These are phyloP conservation scores for Teleogryllus oceanicus DNA, from an alignment of 2,888 invertebrate genomes.

Conservation along the genomic window DNA sequence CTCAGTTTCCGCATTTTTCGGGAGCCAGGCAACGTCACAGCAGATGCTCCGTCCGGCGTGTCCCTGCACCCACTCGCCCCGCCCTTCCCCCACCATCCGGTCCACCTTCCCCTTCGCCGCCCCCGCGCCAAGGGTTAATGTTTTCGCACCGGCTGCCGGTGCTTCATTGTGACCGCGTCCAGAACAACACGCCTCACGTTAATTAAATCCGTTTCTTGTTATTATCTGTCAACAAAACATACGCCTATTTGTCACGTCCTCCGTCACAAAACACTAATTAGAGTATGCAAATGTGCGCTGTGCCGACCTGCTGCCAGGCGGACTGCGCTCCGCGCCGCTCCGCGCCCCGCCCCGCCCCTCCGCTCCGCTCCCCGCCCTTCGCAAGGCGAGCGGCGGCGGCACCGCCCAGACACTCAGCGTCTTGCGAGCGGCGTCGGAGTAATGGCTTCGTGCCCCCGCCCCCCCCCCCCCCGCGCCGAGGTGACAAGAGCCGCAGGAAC, in stretches of 20 bases:
- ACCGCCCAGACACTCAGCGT: too few species aligned
- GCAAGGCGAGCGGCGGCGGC: too few species aligned
- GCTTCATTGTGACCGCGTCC: slow-evolving; percentile 6
- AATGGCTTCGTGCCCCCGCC: too few species aligned
- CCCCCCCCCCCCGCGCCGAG: too few species aligned
- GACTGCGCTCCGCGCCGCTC: too few species aligned
- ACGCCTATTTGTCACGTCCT: slow-evolving; percentile 9
- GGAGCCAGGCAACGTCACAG: too few species aligned
- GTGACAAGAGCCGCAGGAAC: too few species aligned
- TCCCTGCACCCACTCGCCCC: not conserved
- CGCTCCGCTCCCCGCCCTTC: too few species aligned
- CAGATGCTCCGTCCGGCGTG: too few species aligned
- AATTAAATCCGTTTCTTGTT: slow-evolving; percentile 9
- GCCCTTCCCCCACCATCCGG: not conserved
- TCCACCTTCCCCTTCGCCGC: not conserved
- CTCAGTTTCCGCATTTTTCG: too few species aligned
- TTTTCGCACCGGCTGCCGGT: not conserved
- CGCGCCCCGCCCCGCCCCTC: too few species aligned
- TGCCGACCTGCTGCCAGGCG: not conserved
- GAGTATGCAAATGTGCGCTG: not conserved
- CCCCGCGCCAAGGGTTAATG: not conserved
- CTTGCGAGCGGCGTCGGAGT: too few species aligned
- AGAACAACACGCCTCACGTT: not conserved
- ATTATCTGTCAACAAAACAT: slow-evolving; percentile 18
- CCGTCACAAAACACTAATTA: slow-evolving; percentile 10